phyloP scores from a whole-genome alignment of 2,113 vertebrate genomes.

The Poicephalus meyeri region DNA sequence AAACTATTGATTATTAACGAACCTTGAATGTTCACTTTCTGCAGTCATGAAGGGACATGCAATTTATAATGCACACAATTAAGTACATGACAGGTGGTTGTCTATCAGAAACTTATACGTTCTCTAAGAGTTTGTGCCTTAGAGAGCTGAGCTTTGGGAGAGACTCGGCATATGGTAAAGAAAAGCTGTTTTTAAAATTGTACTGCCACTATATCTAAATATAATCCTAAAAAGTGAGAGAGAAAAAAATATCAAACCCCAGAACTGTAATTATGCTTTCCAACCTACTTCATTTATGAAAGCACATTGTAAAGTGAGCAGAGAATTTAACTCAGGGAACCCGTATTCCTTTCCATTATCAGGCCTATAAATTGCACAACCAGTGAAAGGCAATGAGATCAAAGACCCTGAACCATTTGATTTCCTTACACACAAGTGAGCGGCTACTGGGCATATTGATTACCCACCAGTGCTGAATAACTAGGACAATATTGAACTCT shows the following conservation, averaged over 20 bases:
- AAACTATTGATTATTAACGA: background rate
- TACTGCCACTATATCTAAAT: slow-evolving; percentile 41
- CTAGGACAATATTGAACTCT: slow-evolving; percentile 14
- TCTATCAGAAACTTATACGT: background rate
- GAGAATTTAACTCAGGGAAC: slow-evolving; percentile 15
- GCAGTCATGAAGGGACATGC: background rate
- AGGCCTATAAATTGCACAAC: slow-evolving; percentile 49
- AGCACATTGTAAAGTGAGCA: slow-evolving; percentile 4
- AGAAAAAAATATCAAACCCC: background rate
- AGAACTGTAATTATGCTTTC: slow-evolving; percentile 30
- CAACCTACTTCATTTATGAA: slow-evolving; percentile 40
- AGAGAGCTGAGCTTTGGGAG: slow-evolving; percentile 7
- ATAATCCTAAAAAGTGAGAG: slow-evolving; percentile 1
- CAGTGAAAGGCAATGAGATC: slow-evolving; percentile 59
- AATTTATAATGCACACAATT: background rate
- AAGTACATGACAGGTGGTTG: background rate
- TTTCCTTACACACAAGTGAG: slow-evolving; percentile 48
- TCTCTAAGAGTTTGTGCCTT: background rate
- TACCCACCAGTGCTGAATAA: slow-evolving; percentile 44
- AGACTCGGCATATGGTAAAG: slow-evolving; percentile 5
- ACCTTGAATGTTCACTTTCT: background rate
- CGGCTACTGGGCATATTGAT: slow-evolving; percentile 39
- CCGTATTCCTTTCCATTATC: slow-evolving; percentile 27
- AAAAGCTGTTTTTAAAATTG: slow-evolving; percentile 27
- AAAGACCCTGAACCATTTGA: slow-evolving; percentile 45